Evolutionary conservation across 2,888 invertebrate species (phyloP).

Genomic region (Portevinia maculata): DNA sequence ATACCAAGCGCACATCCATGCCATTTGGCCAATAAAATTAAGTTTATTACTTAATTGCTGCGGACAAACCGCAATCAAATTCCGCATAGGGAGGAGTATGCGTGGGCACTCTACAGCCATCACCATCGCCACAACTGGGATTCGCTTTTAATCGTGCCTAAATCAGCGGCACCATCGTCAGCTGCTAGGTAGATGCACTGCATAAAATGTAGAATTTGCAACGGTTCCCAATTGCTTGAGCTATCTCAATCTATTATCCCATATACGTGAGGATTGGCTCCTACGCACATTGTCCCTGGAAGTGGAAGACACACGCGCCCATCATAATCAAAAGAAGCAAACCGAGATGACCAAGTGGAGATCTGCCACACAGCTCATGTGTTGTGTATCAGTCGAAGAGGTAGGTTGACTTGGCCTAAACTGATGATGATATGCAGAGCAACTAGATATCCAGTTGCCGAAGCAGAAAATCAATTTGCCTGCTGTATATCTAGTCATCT

Average conservation of each 20-base stretch:
- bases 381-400: conserved; percentile 35
- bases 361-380: conserved; percentile 12
- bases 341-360: conserved; percentile 29
- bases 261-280: conserved; percentile 49
- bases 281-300: conserved; percentile 66
- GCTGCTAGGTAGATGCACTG: conserved; percentile 27
- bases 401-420: conserved; percentile 8
- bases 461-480: conserved; percentile 73
- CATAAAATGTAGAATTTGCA: conserved; percentile 53
- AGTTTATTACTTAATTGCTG: conserved; percentile 72
- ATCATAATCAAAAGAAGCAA: conserved; percentile 53
- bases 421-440: conserved; percentile 59
- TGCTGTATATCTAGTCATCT: conserved; percentile 63
- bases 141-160: conserved; percentile 53
- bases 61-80: conserved; percentile 54
- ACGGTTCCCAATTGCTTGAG: conserved; percentile 46
- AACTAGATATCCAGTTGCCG: conserved; percentile 67
- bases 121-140: conserved; percentile 47
- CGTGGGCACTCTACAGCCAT: conserved; percentile 51
- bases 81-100: too few species aligned
- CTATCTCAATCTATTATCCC: conserved; percentile 61
- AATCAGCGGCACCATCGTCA: conserved; percentile 60
- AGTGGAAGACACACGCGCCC: conserved; percentile 46
- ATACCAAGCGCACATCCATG: conserved; percentile 40
- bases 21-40: conserved; percentile 63